These are phyloP conservation scores for Dicentrarchus labrax DNA, from an alignment of 2,113 vertebrate genomes.

Conservation along the genomic window DNA sequence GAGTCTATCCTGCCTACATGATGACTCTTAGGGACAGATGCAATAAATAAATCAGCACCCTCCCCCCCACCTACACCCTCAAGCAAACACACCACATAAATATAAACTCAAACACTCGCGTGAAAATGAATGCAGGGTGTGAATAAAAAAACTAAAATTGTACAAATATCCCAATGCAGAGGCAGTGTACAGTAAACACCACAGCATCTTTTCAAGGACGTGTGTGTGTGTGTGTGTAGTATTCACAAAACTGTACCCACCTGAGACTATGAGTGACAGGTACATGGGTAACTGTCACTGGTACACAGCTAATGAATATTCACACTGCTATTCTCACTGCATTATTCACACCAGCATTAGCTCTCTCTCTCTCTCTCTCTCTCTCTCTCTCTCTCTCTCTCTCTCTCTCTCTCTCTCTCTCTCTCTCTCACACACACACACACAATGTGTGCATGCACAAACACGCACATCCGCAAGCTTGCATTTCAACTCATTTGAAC, in stretches of 20 bases:
- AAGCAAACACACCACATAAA: constrained; percentile 33
- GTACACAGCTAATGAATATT: constrained; percentile 80
- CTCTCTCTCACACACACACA: neutral
- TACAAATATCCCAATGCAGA: constrained; percentile 29
- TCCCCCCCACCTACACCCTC: neutral
- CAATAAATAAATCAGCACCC: constrained; percentile 68
- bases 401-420: neutral
- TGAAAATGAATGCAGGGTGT: constrained; percentile 31
- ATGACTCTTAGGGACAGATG: constrained; percentile 53
- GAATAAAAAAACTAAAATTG: constrained; percentile 30
- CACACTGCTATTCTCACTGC: constrained; percentile 61
- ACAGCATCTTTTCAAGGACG: constrained; percentile 4
- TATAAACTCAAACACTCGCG: constrained; percentile 26
- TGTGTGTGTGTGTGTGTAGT: constrained; percentile 22
- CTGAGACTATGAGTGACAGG: constrained; percentile 71
- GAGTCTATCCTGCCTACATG: constrained; percentile 51
- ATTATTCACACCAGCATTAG: constrained; percentile 59
- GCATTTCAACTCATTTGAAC: constrained; percentile 37
- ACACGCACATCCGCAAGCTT: constrained; percentile 13
- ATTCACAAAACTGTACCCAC: constrained; percentile 48
- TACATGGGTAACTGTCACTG: constrained; percentile 74
- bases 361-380: neutral
- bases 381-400: neutral
- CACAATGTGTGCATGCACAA: constrained; percentile 19
- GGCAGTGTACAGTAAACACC: constrained; percentile 23